phyloP scores from a whole-genome alignment of 2,113 vertebrate genomes.

The Willisornis vidua region DNA sequence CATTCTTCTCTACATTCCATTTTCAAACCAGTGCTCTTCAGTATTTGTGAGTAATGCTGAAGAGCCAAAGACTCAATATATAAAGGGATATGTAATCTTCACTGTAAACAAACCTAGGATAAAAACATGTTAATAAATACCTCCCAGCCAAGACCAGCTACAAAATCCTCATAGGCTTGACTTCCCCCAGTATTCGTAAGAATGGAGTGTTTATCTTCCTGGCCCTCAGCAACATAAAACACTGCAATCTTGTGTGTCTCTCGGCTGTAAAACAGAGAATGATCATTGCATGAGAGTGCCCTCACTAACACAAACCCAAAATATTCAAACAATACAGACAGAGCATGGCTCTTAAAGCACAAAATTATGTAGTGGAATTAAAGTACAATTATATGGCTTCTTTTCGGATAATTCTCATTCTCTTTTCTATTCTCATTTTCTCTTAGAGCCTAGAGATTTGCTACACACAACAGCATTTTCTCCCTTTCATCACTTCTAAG shows the following conservation, averaged over 20 bases:
- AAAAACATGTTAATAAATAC: conserved; percentile 74
- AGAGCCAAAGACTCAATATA: neutral
- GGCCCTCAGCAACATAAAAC: conserved; percentile 97
- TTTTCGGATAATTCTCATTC: neutral
- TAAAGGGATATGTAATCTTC: neutral
- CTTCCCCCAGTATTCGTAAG: conserved; percentile 95
- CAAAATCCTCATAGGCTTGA: conserved; percentile 97
- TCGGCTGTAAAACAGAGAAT: conserved; percentile 79
- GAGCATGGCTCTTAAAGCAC: neutral
- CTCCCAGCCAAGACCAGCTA: conserved; percentile 98
- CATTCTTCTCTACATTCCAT: neutral
- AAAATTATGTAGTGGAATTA: neutral
- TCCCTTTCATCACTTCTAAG: neutral
- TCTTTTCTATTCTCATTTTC: neutral
- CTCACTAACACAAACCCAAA: neutral
- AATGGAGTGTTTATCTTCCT: conserved; percentile 99
- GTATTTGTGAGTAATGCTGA: neutral
- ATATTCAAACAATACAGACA: neutral
- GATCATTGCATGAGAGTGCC: neutral
- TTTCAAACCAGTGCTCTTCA: neutral
- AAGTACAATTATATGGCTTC: neutral
- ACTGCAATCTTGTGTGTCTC: conserved; percentile 99
- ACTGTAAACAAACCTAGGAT: neutral
- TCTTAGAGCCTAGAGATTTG: neutral
- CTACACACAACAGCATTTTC: neutral